phyloP scores from a whole-genome alignment of 1,140 invertebrate genomes.

The Saccostrea cuccullata region DNA sequence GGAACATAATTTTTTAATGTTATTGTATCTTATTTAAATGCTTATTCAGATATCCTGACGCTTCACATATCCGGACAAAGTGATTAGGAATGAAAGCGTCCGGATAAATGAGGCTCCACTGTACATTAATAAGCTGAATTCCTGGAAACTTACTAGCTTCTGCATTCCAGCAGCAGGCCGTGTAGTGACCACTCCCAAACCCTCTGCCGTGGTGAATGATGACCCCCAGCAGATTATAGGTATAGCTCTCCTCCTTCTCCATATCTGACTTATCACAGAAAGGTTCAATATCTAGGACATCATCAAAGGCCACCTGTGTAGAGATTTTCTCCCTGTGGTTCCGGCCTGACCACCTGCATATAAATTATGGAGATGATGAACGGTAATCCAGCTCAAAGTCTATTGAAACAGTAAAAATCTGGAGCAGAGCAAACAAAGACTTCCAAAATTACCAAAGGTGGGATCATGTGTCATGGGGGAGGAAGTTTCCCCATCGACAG shows the following conservation, averaged over 20 bases:
- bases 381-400: neutral
- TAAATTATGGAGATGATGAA: too few relatives aligned
- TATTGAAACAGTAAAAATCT: neutral
- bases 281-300: constrained; percentile 67
- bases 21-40: too few relatives aligned
- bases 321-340: constrained; percentile 71
- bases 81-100: too few relatives aligned
- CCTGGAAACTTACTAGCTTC: constrained; percentile 62
- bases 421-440: too few relatives aligned
- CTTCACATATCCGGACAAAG: too few relatives aligned
- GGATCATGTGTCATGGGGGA: too few relatives aligned
- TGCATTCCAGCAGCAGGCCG: constrained; percentile 70
- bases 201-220: constrained; percentile 73
- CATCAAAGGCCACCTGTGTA: constrained; percentile 70
- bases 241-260: neutral
- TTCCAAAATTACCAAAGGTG: too few relatives aligned
- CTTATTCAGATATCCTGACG: too few relatives aligned
- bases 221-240: constrained; percentile 66
- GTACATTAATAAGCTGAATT: too few relatives aligned
- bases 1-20: too few relatives aligned
- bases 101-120: too few relatives aligned
- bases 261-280: constrained; percentile 60
- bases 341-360: constrained; percentile 71
- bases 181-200: constrained; percentile 74
- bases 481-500: too few relatives aligned